A percentile compares a stretch with the other conserved stretches of the same genome.
phyloP scores from a whole-genome alignment of 2,113 vertebrate genomes.

The human region DNA sequence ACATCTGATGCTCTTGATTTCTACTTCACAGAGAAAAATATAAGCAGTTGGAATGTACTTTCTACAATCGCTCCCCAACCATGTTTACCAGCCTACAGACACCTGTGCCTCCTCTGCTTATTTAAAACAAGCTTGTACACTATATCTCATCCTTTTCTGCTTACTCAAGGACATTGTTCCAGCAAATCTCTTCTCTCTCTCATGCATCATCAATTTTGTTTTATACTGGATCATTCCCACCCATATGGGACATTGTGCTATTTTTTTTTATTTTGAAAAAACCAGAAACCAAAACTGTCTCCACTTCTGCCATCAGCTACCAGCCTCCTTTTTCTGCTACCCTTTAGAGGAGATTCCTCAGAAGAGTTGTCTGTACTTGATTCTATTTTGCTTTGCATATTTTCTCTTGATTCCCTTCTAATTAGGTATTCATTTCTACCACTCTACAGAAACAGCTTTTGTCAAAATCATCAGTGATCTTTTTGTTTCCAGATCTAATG shows the following conservation, averaged over 20 bases:
- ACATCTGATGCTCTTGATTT: background rate
- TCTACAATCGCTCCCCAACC: background rate
- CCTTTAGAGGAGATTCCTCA: background rate
- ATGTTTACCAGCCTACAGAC: background rate
- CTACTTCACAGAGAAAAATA: background rate
- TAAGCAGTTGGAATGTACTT: background rate
- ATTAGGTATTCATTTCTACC: background rate
- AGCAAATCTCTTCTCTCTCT: no score
- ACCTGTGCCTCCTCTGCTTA: background rate
- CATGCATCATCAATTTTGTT: background rate
- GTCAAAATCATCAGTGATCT: background rate
- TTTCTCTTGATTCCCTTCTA: background rate
- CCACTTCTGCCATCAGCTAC: background rate
- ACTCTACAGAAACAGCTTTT: background rate
- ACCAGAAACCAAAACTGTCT: background rate
- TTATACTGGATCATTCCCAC: background rate
- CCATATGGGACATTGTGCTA: background rate
- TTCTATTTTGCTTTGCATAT: background rate
- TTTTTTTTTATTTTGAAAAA: no score
- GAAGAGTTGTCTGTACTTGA: background rate
- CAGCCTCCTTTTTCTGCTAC: background rate
- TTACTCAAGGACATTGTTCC: no score
- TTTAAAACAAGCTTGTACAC: no score
- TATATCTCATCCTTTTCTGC: background rate
- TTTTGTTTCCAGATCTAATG: background rate